Percentiles rank a stretch among this genome's conserved stretches.
phyloP scores from a whole-genome alignment of 2,113 vertebrate species.

The Manacus vitellinus region DNA sequence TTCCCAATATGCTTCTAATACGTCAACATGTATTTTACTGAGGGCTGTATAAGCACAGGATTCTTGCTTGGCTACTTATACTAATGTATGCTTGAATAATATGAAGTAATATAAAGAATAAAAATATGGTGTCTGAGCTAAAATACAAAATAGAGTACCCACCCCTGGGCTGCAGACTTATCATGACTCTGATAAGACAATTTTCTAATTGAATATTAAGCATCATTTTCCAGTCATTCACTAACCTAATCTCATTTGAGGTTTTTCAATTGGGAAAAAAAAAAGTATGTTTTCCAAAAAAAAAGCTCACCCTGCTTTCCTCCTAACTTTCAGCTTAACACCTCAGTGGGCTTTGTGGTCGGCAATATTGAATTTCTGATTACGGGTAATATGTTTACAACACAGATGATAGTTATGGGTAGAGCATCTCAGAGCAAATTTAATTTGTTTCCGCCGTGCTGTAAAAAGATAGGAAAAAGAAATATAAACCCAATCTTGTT shows the following conservation, averaged over 20 bases:
- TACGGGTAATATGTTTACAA: not conserved
- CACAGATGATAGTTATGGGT: not conserved
- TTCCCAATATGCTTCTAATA: not conserved
- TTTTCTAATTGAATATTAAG: not conserved
- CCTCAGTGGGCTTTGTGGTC: not conserved
- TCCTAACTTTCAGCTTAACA: not conserved
- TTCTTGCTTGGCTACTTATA: not conserved
- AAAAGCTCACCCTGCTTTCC: not conserved
- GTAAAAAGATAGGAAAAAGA: not conserved
- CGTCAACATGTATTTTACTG: not conserved
- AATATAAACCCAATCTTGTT: not conserved
- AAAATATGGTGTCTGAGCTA: not conserved
- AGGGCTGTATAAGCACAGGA: not conserved
- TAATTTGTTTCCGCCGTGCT: not conserved
- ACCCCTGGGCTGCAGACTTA: not conserved
- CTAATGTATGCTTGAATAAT: not conserved
- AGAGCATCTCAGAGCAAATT: not conserved
- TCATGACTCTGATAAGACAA: not conserved
- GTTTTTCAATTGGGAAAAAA: not conserved
- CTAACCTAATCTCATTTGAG: not conserved
- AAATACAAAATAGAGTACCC: not conserved
- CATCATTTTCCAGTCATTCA: not conserved
- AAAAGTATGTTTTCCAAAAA: not conserved
- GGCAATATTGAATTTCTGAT: slow-evolving; percentile 30
- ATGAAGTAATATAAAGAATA: not conserved